Evolutionary conservation across 2,113 vertebrate genomes (phyloP).

Genomic region (Hemiprocne comata): DNA sequence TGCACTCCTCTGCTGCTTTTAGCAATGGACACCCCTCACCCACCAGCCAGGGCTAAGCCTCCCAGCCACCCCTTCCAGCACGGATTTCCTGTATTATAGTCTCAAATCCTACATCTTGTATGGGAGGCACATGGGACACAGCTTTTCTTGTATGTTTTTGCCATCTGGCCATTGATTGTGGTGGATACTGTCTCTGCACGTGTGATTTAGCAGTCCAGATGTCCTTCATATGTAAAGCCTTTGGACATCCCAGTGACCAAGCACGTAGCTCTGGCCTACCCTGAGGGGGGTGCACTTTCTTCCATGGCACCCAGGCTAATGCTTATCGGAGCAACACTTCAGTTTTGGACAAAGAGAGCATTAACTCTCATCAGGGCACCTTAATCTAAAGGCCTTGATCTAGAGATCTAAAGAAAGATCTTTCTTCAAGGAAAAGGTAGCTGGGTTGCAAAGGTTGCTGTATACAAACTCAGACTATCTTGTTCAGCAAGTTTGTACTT

Average conservation of each 20-base stretch:
- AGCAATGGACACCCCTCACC: background rate
- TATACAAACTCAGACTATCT: background rate
- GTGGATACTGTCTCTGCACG: background rate
- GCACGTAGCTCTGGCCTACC: background rate
- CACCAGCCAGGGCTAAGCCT: background rate
- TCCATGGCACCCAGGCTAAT: background rate
- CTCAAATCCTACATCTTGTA: background rate
- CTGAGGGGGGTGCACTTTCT: background rate
- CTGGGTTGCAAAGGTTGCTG: background rate
- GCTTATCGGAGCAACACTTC: background rate
- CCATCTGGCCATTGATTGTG: background rate
- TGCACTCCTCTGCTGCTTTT: background rate
- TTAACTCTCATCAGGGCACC: background rate
- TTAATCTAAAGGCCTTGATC: background rate
- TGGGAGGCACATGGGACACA: background rate
- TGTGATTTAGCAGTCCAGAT: background rate
- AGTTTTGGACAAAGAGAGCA: background rate
- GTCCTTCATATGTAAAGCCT: background rate
- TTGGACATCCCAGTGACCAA: background rate
- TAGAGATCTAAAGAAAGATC: background rate
- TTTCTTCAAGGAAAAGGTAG: background rate
- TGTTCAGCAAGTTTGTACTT: background rate
- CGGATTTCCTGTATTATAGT: background rate
- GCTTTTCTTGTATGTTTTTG: background rate
- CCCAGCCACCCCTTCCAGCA: background rate